A percentile compares a stretch with the other conserved stretches of the same genome.
Evolutionary conservation across 1,140 invertebrate genomes (phyloP).

Genomic region (Bradynema listronoti): DNA sequence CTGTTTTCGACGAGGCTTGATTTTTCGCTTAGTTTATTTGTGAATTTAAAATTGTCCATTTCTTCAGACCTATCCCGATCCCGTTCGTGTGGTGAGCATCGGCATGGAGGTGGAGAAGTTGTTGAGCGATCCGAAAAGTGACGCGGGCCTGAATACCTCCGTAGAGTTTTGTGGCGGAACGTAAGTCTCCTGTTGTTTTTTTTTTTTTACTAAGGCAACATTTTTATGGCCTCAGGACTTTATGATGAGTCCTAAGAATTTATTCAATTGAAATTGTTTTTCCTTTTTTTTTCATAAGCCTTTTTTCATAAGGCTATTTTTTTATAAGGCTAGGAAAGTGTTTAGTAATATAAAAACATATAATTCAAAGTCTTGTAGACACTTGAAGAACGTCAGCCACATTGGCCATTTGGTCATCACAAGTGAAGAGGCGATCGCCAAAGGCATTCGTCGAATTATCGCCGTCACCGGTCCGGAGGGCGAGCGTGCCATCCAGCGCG

Average conservation of each 20-base stretch:
- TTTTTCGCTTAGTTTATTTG: not conserved
- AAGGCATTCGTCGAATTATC: slow-evolving; percentile 92
- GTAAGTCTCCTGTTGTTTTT: slow-evolving; percentile 59
- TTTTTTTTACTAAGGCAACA: too few species aligned
- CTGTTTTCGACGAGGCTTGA: slow-evolving; percentile 85
- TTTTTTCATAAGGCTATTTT: too few species aligned
- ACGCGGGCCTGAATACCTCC: slow-evolving; percentile 73
- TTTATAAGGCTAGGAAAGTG: too few species aligned
- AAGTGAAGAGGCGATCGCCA: slow-evolving; percentile 96
- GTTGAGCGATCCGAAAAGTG: slow-evolving; percentile 73
- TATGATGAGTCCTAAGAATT: too few species aligned
- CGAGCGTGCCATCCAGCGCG: slow-evolving; percentile 44
- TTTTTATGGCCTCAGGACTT: too few species aligned
- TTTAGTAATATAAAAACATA: too few species aligned
- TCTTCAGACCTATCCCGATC: slow-evolving; percentile 82
- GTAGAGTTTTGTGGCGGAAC: slow-evolving; percentile 99
- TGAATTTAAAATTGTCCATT: not conserved
- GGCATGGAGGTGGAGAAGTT: slow-evolving; percentile 84
- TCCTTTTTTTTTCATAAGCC: too few species aligned
- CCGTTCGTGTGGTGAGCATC: slow-evolving; percentile 88
- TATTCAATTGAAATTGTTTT: too few species aligned
- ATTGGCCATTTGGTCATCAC: slow-evolving; percentile 90
- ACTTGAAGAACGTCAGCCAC: slow-evolving; percentile 79
- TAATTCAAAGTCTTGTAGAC: too few species aligned
- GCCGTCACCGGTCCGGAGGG: slow-evolving; percentile 74